Conservation (phyloP, 2,797 vertebrate species). For the Otolemur crassicaudatus region DNA sequence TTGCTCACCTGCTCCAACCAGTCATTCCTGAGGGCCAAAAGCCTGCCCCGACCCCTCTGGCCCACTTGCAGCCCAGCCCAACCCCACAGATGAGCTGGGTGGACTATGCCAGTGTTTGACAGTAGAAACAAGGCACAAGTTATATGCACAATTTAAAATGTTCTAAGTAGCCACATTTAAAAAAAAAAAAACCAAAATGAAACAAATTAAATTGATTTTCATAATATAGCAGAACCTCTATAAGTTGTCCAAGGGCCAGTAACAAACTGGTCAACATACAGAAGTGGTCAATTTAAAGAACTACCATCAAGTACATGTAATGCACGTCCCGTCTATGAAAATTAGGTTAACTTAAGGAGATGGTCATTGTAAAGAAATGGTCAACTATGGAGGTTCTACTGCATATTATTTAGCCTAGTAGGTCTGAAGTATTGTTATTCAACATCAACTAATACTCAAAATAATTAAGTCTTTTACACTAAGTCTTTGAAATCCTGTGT, state of each 20-base stretch:
- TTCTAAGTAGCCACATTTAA: neutral
- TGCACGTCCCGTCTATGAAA: no score
- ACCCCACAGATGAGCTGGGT: fast-evolving
- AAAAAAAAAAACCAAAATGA: neutral
- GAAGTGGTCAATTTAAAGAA: no score
- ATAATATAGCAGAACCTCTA: neutral
- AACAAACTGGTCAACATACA: no score
- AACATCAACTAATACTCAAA: neutral
- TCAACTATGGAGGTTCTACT: no score
- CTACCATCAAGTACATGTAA: no score
- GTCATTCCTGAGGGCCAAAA: fast-evolving
- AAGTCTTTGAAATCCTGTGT: neutral
- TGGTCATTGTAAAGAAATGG: no score
- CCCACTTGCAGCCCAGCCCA: fast-evolving
- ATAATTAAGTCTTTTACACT: neutral
- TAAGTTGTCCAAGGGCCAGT: no score
- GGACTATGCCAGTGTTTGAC: neutral
- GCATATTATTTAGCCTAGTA: neutral
- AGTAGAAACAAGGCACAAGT: fast-evolving
- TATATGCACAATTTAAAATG: fast-evolving
- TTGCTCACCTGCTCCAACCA: neutral
- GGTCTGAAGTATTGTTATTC: neutral
- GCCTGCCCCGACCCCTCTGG: neutral
- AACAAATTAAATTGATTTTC: neutral
- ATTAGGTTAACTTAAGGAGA: no score